Base-by-base conservation (phyloP, 2,797 vertebrate species). In the Linurgus olivaceus region DNA sequence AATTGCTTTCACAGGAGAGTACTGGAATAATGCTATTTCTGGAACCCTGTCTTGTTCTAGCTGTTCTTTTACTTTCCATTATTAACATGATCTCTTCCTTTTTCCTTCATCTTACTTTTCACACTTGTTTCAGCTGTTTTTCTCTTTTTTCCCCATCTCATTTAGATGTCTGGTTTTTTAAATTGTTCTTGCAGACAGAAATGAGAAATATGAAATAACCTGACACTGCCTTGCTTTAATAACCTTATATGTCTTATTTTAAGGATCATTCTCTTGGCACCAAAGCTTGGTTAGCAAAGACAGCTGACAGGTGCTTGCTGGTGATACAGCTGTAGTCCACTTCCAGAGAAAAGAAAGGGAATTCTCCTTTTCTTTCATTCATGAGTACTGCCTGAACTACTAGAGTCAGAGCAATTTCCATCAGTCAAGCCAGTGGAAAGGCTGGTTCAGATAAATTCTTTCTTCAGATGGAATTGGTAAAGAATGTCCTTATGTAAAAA, bases 21-120 rank as follows among this genome's bases (percentile, higher is more conserved):
- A 37, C 51, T 89, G 37, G 37, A 91, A 93, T 90, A 86, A 93
- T 9, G 9, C 38, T 66, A 33, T 95, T 92, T 95, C 63, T 93
- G 71, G 65, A 94, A 58, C 26, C 29, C 21, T 44, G 20, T 75
- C 83, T 40, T 66, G 10, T 63, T 91, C 37, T 67, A 50, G 28
- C 57, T 74, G 28, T 71, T 79, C 65, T 65, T 88, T 88, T 17
- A 2, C 17, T 91, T 90, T 88, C 28, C 21, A 0, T 15, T 42
- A 63, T 68, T 50, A 50, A 68, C 6, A 13, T 6, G 31, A 37
- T 33, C 23, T 48, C 74, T 67, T 75, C 59, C 40, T 65, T 82
- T 71, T 90, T 84, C 62, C 48, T 71, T 88, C 63, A 29, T 58
- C 48, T 65, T 63, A 28, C 40, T 77, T 73, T 50, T 93, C 44